Conservation (phyloP, 1,140 invertebrate species). For the Atopsyche davidsoni region DNA sequence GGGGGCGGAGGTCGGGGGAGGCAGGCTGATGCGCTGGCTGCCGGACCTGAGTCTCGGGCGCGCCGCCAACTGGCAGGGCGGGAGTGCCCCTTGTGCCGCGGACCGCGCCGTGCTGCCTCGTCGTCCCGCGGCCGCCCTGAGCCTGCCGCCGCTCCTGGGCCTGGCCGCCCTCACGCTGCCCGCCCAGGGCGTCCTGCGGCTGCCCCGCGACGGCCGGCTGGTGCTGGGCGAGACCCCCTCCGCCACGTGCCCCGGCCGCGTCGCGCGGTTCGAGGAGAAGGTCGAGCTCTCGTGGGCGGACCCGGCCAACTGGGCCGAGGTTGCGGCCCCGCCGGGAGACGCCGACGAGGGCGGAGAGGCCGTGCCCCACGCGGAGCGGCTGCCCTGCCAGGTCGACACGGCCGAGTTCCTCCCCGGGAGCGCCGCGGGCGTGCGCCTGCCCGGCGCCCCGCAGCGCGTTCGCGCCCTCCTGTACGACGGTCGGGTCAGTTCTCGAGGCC, state of each 20-base stretch:
- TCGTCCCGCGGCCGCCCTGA: not conserved
- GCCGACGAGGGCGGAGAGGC: slow-evolving; percentile 13
- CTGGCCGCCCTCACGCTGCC: not conserved
- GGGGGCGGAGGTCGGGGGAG: not conserved
- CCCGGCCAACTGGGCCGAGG: too few relatives aligned
- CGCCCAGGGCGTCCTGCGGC: not conserved
- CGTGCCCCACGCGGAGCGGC: slow-evolving; percentile 8
- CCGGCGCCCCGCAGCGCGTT: not conserved
- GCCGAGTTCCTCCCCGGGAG: slow-evolving; percentile 3
- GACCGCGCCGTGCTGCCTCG: slow-evolving; percentile 8
- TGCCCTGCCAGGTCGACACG: slow-evolving; percentile 6
- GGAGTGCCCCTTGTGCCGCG: not conserved
- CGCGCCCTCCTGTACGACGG: not conserved
- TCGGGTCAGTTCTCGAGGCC: too few relatives aligned
- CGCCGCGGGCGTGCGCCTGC: slow-evolving; percentile 5
- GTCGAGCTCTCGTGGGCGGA: too few relatives aligned
- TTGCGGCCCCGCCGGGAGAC: not conserved
- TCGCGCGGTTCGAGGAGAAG: not conserved
- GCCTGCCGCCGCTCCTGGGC: not conserved
- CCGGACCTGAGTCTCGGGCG: slow-evolving; percentile 3
- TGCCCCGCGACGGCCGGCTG: not conserved
- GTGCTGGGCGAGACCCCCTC: not conserved
- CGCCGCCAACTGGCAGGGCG: slow-evolving; percentile 1
- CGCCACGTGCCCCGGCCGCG: not conserved
- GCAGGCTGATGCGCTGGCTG: slow-evolving; percentile 4